Percentiles rank a stretch among this genome's conserved stretches.
Conservation (phyloP, 2,113 vertebrate genomes). For the Asarcornis scutulata region DNA sequence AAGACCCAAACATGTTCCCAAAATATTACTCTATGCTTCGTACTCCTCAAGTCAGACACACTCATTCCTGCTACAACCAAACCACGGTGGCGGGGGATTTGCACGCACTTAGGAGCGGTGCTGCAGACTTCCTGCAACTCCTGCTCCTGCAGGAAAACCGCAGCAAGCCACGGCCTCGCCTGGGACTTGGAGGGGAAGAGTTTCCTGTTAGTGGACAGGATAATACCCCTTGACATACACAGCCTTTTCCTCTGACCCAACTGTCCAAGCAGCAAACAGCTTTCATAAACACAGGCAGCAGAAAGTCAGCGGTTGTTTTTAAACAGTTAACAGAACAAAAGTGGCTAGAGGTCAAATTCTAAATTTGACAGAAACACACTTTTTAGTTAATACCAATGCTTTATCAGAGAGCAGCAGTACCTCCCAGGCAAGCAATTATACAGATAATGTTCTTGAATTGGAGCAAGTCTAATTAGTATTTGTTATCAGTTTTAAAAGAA, state of each 20-base stretch:
- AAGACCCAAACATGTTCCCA: neutral
- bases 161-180: neutral
- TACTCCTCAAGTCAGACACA: neutral
- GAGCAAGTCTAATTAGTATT: neutral
- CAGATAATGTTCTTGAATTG: neutral
- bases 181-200: neutral
- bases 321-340: slow-evolving; percentile 18
- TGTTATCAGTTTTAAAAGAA: neutral
- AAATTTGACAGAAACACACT: neutral
- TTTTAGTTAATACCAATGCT: neutral
- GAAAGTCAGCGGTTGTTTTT: slow-evolving; percentile 23
- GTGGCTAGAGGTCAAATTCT: slow-evolving; percentile 7
- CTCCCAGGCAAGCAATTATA: neutral
- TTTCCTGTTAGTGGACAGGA: slow-evolving; percentile 48
- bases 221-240: neutral
- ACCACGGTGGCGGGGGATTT: neutral
- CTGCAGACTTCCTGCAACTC: slow-evolving; percentile 20
- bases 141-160: neutral
- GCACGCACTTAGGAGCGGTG: rapidly evolving
- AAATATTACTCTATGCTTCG: neutral
- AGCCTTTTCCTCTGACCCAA: slow-evolving; percentile 20
- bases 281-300: neutral
- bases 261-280: neutral
- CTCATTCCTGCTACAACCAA: neutral
- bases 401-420: neutral